Base-by-base conservation (phyloP, 1,140 invertebrate species). In the Hyles euphorbiae region DNA sequence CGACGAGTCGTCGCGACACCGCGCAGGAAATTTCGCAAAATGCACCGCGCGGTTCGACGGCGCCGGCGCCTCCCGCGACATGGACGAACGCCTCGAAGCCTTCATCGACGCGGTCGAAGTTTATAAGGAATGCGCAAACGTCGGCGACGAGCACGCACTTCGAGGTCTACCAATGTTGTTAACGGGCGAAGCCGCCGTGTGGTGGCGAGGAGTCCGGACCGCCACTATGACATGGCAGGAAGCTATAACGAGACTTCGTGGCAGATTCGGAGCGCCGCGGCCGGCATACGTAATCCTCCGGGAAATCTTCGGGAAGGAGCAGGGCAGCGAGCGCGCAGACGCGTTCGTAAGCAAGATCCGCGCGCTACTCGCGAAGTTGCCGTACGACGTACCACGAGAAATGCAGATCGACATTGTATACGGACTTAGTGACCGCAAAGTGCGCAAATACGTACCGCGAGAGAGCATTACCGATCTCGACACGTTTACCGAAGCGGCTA, bases 321-420 rank as follows among this genome's bases (percentile, higher is more conserved):
- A 70, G 54, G 33, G 53, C 2, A 8, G 45, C n/a, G 61, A 56
- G 48, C 56, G 59, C 8, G 53, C 62, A 5, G 66, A 75, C 9
- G 34, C 55, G 0, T 68, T 70, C 46, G 43, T 70, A 11, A 45
- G 46, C 3, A 53, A 40, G 47, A 53, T 63, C 47, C 22, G 68
- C 10, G 51, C 63, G 4, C n/a, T 68, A 22, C 45, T 73, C 0
- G 57, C 53, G 5, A 58, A 61, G 47, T 46, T 73, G 32, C 60
- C 68, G 4, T 63, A 72, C 34, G 7, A 51, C 47, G 9, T 72
- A 47, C 53, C 46, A 12, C 58, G 61, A 22, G 51, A 47, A 22
- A 34, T 46, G 44, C 48, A 58, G 43, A 3, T 70, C 8, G 69
- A 72, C 46, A 72, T 74, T 34, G 53, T 67, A 10, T 70, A 70